phyloP scores from a whole-genome alignment of 1,140 invertebrate genomes.

The Leptinotarsa lineolata region DNA sequence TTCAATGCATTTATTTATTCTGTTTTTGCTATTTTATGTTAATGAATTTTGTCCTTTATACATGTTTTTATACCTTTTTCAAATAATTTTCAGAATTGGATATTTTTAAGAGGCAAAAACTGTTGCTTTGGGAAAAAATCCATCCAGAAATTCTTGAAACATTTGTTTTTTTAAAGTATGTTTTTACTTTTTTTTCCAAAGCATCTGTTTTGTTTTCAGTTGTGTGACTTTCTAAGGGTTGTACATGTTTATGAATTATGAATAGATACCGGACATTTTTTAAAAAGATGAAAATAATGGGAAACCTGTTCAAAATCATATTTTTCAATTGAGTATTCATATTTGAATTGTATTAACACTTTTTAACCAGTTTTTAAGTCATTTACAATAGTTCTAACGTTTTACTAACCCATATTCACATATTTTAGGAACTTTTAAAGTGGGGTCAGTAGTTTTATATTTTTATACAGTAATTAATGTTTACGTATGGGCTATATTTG shows the following conservation, averaged over 20 bases:
- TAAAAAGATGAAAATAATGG: neutral
- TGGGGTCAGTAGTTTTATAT: conserved; percentile 2
- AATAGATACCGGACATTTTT: neutral
- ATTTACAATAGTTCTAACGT: neutral
- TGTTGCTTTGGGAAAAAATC: neutral
- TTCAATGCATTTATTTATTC: conserved; percentile 5
- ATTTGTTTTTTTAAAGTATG: neutral
- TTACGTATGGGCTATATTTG: neutral
- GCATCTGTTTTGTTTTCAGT: neutral
- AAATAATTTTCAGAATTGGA: neutral
- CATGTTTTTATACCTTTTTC: neutral
- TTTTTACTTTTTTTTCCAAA: neutral
- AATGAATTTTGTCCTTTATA: neutral
- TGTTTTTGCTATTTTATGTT: neutral
- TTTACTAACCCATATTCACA: neutral
- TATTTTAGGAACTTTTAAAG: neutral
- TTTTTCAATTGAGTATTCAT: neutral
- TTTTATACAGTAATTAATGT: neutral
- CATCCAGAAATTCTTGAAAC: neutral
- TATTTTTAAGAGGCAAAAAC: neutral
- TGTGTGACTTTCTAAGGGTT: conserved; percentile 2
- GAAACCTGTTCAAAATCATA: neutral
- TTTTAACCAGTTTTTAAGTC: conserved; percentile 6
- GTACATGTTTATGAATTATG: neutral
- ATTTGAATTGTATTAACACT: neutral